Evolutionary conservation across 2,797 vertebrate genomes (phyloP).

Genomic region (Microchirus variegatus): DNA sequence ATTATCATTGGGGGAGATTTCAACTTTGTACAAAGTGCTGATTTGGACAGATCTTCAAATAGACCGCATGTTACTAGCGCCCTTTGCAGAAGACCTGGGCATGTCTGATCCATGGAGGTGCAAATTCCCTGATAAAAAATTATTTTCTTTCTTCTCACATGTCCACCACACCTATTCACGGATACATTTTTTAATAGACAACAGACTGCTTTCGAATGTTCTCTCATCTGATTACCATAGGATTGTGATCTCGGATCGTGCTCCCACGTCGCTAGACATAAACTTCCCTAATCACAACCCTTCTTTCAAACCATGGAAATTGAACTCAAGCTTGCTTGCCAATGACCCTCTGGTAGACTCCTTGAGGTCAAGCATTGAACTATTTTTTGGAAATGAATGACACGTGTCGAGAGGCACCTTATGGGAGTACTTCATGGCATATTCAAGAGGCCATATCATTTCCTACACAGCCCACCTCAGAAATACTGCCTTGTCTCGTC

Average conservation of each 20-base stretch:
- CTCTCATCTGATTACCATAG: background rate
- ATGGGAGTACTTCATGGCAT: conserved; percentile 2
- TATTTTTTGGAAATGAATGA: background rate
- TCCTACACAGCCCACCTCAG: background rate
- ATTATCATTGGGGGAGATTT: background rate
- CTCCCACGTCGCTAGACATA: background rate
- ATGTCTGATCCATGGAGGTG: background rate
- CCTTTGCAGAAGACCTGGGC: background rate
- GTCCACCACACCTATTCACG: background rate
- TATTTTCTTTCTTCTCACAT: background rate
- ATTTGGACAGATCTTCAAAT: background rate
- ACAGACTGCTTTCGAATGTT: background rate
- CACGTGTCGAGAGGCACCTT: background rate
- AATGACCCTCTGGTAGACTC: background rate
- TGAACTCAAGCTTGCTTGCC: background rate
- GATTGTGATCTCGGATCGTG: background rate
- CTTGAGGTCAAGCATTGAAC: background rate
- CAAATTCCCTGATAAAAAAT: background rate
- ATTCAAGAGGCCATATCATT: background rate
- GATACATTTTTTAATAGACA: background rate
- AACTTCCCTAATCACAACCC: background rate
- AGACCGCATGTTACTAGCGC: background rate
- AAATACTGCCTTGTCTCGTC: background rate
- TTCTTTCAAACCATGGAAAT: background rate
- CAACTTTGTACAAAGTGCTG: background rate